These are phyloP conservation scores for Pseudococcus viburni DNA, from an alignment of 2,888 invertebrate genomes.

Conservation along the genomic window DNA sequence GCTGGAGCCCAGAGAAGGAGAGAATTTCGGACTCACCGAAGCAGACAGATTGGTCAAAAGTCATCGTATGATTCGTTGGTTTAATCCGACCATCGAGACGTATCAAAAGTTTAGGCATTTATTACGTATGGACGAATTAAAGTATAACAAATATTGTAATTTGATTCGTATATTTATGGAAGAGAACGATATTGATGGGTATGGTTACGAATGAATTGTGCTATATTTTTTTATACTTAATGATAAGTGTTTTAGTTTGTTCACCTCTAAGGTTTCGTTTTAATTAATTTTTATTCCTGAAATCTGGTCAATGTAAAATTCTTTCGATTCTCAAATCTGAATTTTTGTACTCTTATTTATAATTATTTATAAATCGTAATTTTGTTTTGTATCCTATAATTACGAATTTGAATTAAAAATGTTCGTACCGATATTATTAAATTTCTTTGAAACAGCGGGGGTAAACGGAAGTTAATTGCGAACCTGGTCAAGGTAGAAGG, in stretches of 20 bases:
- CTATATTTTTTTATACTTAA: background rate
- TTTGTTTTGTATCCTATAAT: background rate
- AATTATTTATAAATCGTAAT: background rate
- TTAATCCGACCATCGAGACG: background rate
- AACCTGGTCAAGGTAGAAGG: background rate
- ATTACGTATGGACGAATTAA: background rate
- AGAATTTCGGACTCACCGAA: background rate
- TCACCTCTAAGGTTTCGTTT: slow-evolving; percentile 1
- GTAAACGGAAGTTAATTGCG: background rate
- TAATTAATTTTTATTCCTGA: background rate
- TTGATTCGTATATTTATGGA: slow-evolving; percentile 25
- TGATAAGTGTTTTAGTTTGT: slow-evolving; percentile 21
- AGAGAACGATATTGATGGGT: background rate
- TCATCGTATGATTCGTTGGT: slow-evolving; percentile 43
- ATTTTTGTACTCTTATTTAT: background rate
- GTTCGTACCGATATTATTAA: background rate
- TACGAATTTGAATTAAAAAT: background rate
- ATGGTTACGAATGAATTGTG: background rate
- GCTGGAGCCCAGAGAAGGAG: background rate
- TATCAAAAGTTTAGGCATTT: slow-evolving; percentile 15
- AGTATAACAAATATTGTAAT: slow-evolving; percentile 34
- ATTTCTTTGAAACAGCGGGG: background rate
- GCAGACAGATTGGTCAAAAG: background rate
- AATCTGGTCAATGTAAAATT: background rate
- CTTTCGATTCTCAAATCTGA: background rate